These are phyloP conservation scores for Euwallacea similis DNA, from an alignment of 1,140 invertebrate species.

Conservation along the genomic window DNA sequence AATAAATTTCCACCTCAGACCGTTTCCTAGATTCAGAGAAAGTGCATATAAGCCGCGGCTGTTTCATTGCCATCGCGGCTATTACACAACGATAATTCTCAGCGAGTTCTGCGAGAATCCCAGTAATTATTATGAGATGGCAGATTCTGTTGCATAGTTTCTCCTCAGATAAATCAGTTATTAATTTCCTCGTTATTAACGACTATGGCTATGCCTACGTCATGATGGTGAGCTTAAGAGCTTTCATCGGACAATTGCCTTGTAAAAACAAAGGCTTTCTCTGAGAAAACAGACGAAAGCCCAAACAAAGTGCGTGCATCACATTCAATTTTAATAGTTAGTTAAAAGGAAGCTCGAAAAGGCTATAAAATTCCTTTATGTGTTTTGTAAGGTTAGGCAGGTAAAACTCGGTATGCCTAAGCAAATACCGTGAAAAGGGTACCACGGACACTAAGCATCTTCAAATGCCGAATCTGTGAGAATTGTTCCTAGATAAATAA, in stretches of 20 bases:
- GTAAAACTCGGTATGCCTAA: slow-evolving; percentile 12
- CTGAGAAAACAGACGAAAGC: not conserved
- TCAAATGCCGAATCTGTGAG: slow-evolving; percentile 13
- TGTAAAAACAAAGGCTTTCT: slow-evolving; percentile 1
- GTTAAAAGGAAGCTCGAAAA: slow-evolving; percentile 9
- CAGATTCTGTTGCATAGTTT: too few relatives aligned
- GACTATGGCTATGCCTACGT: too few relatives aligned
- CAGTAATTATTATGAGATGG: too few relatives aligned
- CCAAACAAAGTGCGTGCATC: not conserved
- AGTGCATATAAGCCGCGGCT: slow-evolving; percentile 28
- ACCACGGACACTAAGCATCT: not conserved
- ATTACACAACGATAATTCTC: slow-evolving; percentile 23
- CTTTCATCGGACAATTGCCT: not conserved
- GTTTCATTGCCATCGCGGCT: slow-evolving; percentile 19
- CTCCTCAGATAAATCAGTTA: too few relatives aligned
- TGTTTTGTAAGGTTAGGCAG: slow-evolving; percentile 1
- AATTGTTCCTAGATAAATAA: slow-evolving; percentile 24
- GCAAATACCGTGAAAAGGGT: slow-evolving; percentile 11
- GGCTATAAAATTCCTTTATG: slow-evolving; percentile 9
- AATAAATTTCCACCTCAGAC: slow-evolving; percentile 34
- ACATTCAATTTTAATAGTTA: not conserved
- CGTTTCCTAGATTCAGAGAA: slow-evolving; percentile 36
- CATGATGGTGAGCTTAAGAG: too few relatives aligned
- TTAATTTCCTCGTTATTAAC: too few relatives aligned
- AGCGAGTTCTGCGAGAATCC: too few relatives aligned